phyloP scores from a whole-genome alignment of 2,888 invertebrate genomes.

The Agonopterix heracliana region DNA sequence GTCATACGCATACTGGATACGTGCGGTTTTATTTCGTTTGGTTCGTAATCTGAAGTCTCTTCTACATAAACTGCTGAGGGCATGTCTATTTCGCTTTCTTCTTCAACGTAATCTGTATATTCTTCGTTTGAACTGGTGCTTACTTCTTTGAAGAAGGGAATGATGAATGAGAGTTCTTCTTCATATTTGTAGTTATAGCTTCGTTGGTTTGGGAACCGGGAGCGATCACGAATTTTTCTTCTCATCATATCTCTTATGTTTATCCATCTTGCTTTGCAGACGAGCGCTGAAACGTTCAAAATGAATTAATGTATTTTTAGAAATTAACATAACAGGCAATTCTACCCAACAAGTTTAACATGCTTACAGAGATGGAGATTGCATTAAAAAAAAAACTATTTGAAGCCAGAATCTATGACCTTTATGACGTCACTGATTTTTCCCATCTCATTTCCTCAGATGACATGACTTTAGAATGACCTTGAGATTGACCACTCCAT shows the following conservation, averaged over 20 bases:
- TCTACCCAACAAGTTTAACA: too few relatives aligned
- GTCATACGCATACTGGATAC: slow-evolving; percentile 12
- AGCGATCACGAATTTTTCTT: slow-evolving; percentile 36
- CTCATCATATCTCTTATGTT: slow-evolving; percentile 67
- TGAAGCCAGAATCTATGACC: too few relatives aligned
- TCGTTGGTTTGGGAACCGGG: slow-evolving; percentile 37
- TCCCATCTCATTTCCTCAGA: too few relatives aligned
- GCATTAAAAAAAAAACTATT: too few relatives aligned
- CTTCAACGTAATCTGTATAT: slow-evolving; percentile 38
- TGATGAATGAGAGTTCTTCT: slow-evolving; percentile 50
- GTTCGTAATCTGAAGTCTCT: slow-evolving; percentile 23
- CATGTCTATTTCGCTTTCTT: slow-evolving; percentile 20
- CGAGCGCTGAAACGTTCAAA: not conserved
- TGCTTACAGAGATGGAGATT: too few relatives aligned
- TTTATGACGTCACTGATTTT: too few relatives aligned
- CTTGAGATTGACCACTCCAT: too few relatives aligned
- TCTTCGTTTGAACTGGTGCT: slow-evolving; percentile 26
- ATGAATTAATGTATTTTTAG: not conserved
- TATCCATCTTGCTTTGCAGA: slow-evolving; percentile 57
- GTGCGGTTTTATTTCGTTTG: slow-evolving; percentile 27
- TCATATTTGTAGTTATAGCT: slow-evolving; percentile 60
- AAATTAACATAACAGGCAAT: too few relatives aligned
- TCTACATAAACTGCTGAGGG: slow-evolving; percentile 36
- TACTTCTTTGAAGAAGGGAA: slow-evolving; percentile 48
- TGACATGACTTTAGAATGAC: too few relatives aligned